Percentiles rank a stretch among this genome's conserved stretches.
phyloP scores from a whole-genome alignment of 2,113 vertebrate species.

The Rutilus rutilus region DNA sequence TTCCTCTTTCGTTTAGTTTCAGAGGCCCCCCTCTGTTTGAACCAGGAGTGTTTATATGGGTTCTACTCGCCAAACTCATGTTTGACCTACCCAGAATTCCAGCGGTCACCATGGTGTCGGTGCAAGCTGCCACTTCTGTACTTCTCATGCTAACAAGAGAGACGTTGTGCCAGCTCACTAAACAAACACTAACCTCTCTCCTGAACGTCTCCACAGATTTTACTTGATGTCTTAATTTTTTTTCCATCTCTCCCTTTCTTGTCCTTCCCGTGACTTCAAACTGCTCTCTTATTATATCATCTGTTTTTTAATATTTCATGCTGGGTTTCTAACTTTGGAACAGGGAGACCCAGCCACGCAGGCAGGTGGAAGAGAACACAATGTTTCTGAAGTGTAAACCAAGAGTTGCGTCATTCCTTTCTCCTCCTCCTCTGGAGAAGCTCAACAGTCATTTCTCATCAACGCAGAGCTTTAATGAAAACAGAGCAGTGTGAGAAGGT shows the following conservation, averaged over 20 bases:
- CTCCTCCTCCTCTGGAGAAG: conserved; percentile 10
- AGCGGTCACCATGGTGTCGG: conserved; percentile 56
- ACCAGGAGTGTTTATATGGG: conserved; percentile 15
- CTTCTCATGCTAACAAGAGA: conserved; percentile 61
- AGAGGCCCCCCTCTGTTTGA: conserved; percentile 29
- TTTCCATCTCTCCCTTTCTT: conserved; percentile 15
- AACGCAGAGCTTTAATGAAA: conserved; percentile 9
- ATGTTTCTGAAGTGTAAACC: conserved; percentile 22
- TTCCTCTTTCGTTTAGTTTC: conserved; percentile 5
- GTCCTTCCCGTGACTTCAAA: background rate
- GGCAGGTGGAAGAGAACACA: conserved; percentile 30
- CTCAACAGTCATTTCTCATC: conserved; percentile 30
- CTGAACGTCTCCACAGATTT: conserved; percentile 60
- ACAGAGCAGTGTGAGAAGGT: conserved; percentile 24
- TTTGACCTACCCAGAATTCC: conserved; percentile 58
- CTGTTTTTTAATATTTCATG: conserved; percentile 25
- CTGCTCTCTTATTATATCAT: conserved; percentile 28
- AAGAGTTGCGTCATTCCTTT: conserved; percentile 15
- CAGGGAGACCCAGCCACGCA: background rate
- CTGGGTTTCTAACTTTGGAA: background rate
- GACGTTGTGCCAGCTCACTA: conserved; percentile 56
- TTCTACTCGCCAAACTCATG: conserved; percentile 46
- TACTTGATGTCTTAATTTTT: conserved; percentile 62
- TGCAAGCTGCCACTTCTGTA: conserved; percentile 32
- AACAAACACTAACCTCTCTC: conserved; percentile 63